Evolutionary conservation across 2,888 invertebrate species (phyloP).

Genomic region (Coenonympha arcania): DNA sequence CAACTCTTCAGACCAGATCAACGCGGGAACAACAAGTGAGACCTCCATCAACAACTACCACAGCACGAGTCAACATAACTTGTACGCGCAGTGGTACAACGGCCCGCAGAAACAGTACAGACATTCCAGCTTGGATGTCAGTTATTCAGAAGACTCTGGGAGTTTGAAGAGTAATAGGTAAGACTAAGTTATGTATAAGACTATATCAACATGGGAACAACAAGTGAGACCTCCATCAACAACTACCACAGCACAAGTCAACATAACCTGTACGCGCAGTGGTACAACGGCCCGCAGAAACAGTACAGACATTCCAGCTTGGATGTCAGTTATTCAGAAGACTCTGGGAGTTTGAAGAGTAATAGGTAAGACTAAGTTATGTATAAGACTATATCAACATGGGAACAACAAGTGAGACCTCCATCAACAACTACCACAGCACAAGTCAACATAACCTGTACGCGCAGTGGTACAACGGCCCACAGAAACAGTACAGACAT

Average conservation of each 20-base stretch:
- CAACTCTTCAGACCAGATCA: slow-evolving; percentile 61
- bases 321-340: slow-evolving; percentile 77
- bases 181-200: too few species aligned
- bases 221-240: slow-evolving; percentile 52
- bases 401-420: slow-evolving; percentile 44
- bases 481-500: slow-evolving; percentile 48
- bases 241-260: slow-evolving; percentile 59
- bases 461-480: slow-evolving; percentile 55
- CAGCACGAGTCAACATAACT: slow-evolving; percentile 57
- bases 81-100: slow-evolving; percentile 59
- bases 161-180: slow-evolving; percentile 78
- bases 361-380: slow-evolving; percentile 68
- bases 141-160: slow-evolving; percentile 79
- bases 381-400: slow-evolving; percentile 57
- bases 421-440: slow-evolving; percentile 53
- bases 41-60: slow-evolving; percentile 57
- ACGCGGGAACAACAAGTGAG: slow-evolving; percentile 43
- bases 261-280: slow-evolving; percentile 56
- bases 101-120: slow-evolving; percentile 46
- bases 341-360: slow-evolving; percentile 79
- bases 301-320: slow-evolving; percentile 59
- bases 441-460: slow-evolving; percentile 62
- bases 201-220: slow-evolving; percentile 50
- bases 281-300: slow-evolving; percentile 51
- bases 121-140: slow-evolving; percentile 67